These are phyloP conservation scores for Globodera ellingtonae DNA, from an alignment of 1,140 invertebrate species.

Conservation along the genomic window DNA sequence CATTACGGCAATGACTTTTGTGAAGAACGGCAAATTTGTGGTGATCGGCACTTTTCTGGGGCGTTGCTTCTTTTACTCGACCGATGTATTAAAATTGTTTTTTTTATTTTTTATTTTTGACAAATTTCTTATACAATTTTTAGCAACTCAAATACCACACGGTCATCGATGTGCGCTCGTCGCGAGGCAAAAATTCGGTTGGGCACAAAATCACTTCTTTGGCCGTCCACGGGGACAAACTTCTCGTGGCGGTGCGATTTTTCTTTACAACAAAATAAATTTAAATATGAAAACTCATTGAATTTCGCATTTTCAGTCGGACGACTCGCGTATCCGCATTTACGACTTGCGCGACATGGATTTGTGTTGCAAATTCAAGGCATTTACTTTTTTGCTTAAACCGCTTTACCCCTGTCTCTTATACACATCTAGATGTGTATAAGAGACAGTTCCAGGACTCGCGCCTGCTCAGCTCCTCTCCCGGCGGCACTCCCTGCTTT, in stretches of 20 bases:
- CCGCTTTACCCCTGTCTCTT: background rate
- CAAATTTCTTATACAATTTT: conserved; percentile 11
- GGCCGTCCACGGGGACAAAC: conserved; percentile 70
- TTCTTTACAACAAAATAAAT: background rate
- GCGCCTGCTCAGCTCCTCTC: too few species aligned
- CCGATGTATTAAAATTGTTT: conserved; percentile 72
- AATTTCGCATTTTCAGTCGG: conserved; percentile 71
- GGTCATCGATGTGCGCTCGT: conserved; percentile 90
- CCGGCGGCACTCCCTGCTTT: too few species aligned
- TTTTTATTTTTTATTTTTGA: background rate
- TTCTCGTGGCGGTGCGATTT: conserved; percentile 78
- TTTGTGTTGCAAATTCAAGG: conserved; percentile 86
- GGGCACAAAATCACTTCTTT: conserved; percentile 90
- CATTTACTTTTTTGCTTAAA: background rate
- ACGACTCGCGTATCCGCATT: conserved; percentile 91
- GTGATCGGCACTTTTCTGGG: conserved; percentile 89
- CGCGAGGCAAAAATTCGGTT: conserved; percentile 89
- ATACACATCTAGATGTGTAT: too few species aligned
- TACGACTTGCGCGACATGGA: conserved; percentile 95
- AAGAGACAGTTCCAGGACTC: too few species aligned
- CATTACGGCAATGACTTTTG: conserved; percentile 96
- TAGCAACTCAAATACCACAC: conserved; percentile 94
- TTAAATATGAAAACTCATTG: background rate
- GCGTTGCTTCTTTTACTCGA: conserved; percentile 94
- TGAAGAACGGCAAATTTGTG: conserved; percentile 93